A percentile compares a stretch with the other conserved stretches of the same genome.
These are phyloP conservation scores for Myopa tessellatipennis DNA, from an alignment of 2,888 invertebrate genomes.

Conservation along the genomic window DNA sequence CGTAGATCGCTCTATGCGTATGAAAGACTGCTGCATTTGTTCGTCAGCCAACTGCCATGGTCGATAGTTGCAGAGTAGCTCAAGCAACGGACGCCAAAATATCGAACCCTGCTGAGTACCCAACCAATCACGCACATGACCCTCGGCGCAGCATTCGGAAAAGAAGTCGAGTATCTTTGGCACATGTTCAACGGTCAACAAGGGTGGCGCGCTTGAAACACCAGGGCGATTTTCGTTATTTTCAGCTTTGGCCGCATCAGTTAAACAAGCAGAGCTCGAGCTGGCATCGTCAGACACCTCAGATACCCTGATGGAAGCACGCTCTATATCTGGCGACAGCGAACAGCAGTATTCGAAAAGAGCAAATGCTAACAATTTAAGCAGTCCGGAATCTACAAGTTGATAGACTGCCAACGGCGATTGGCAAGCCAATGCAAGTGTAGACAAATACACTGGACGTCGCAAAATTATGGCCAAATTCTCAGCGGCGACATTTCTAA, in stretches of 20 bases:
- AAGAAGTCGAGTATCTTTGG: constrained; percentile 83
- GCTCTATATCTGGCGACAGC: constrained; percentile 54
- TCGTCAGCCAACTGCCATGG: constrained; percentile 61
- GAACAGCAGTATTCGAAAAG: constrained; percentile 70
- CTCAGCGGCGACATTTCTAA: constrained; percentile 71
- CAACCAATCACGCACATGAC: constrained; percentile 88
- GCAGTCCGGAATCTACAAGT: constrained; percentile 81
- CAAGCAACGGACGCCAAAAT: constrained; percentile 88
- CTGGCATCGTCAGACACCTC: neutral
- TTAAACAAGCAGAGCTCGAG: constrained; percentile 56
- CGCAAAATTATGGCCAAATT: constrained; percentile 72
- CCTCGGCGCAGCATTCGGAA: constrained; percentile 82
- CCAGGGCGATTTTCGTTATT: constrained; percentile 51
- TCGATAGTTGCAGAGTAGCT: constrained; percentile 77
- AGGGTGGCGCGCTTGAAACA: constrained; percentile 65
- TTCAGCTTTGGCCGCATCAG: constrained; percentile 69
- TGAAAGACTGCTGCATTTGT: constrained; percentile 68
- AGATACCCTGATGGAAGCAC: constrained; percentile 41
- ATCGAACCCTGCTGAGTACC: constrained; percentile 81
- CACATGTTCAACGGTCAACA: constrained; percentile 73
- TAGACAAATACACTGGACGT: constrained; percentile 77
- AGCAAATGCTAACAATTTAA: constrained; percentile 73
- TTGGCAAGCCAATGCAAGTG: constrained; percentile 83
- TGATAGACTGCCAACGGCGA: constrained; percentile 82
- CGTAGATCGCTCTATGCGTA: constrained; percentile 79